phyloP scores from a whole-genome alignment of 2,113 vertebrate genomes.

The Aphyosemion australe region DNA sequence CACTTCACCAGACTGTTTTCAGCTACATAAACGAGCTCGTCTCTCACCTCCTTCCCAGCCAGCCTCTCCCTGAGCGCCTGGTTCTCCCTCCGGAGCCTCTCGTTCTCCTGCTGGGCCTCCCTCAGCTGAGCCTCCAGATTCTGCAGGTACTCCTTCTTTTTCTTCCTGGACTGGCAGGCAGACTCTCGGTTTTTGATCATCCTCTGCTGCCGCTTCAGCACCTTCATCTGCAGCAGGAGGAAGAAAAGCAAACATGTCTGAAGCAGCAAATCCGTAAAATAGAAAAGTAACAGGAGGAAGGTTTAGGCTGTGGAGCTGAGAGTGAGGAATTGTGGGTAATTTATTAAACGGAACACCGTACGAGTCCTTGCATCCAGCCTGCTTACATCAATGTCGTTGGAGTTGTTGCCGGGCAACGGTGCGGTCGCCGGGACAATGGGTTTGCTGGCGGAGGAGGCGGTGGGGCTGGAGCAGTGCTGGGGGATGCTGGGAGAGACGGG shows the following conservation, averaged over 20 bases:
- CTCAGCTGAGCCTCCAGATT: constrained; percentile 85
- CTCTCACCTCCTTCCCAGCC: constrained; percentile 75
- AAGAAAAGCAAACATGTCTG: not conserved
- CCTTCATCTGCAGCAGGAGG: constrained; percentile 80
- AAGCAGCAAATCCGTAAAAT: no score
- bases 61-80: constrained; percentile 84
- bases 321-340: not conserved
- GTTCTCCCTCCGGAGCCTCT: constrained; percentile 86
- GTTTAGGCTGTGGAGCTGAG: no score
- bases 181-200: constrained; percentile 96
- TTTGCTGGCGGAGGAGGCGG: constrained; percentile 74
- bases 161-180: constrained; percentile 88
- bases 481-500: constrained; percentile 74
- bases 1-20: not conserved
- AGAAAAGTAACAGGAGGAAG: no score
- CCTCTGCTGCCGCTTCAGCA: constrained; percentile 90
- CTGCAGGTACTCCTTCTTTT: constrained; percentile 94
- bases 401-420: constrained; percentile 68
- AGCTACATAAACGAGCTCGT: no score
- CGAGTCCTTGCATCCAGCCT: not conserved
- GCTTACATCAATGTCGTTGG: constrained; percentile 83
- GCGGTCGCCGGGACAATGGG: constrained; percentile 83
- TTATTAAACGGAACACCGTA: not conserved
- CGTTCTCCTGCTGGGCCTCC: constrained; percentile 86
- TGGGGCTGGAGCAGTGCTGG: constrained; percentile 58